Evolutionary conservation across 2,113 vertebrate genomes (phyloP).

Genomic region (Pangasianodon hypophthalmus): DNA sequence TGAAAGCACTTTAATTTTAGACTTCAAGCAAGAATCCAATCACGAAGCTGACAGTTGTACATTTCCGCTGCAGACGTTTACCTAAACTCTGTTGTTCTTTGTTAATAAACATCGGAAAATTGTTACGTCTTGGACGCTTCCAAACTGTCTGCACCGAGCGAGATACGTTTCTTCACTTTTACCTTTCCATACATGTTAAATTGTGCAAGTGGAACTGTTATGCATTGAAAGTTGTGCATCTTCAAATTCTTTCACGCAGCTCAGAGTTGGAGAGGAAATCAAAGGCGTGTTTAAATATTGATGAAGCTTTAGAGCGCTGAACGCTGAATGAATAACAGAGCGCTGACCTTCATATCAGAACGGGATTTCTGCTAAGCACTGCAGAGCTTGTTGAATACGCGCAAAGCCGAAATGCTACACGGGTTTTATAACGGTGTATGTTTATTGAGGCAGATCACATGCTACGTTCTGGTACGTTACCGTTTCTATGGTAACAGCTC

Average conservation of each 20-base stretch:
- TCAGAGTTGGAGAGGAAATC: neutral
- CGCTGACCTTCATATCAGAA: conserved; percentile 9
- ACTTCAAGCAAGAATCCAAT: neutral
- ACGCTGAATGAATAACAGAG: neutral
- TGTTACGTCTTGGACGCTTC: neutral
- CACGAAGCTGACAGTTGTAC: neutral
- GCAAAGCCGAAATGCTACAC: neutral
- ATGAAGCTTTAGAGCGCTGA: neutral
- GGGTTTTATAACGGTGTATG: too few species aligned
- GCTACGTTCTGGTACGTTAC: neutral
- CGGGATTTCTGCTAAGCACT: neutral
- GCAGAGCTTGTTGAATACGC: neutral
- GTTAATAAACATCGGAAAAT: neutral
- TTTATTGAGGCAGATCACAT: neutral
- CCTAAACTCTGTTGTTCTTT: neutral
- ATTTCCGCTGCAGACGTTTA: neutral
- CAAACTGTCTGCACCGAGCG: neutral
- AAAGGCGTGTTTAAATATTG: conserved; percentile 21
- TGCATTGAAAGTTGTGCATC: neutral
- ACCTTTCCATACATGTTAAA: neutral
- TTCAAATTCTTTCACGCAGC: neutral
- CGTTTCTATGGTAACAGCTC: neutral
- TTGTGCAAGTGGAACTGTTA: neutral
- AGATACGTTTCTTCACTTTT: neutral
- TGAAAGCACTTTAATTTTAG: too few species aligned